Conservation (phyloP, 2,113 vertebrate species). For the Salminus brasiliensis region DNA sequence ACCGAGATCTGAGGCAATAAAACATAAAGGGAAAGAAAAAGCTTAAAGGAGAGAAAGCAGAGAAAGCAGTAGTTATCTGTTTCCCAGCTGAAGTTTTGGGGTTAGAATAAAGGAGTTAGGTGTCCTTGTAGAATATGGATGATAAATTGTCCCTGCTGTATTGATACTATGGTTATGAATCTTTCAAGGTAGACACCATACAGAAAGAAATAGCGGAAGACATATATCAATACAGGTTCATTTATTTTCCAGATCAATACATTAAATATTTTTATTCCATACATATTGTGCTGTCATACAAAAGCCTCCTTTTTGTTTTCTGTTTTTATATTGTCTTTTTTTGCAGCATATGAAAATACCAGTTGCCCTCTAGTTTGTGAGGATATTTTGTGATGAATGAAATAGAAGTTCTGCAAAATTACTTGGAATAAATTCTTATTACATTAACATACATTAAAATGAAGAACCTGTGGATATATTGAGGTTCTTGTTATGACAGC, state of each 20-base stretch:
- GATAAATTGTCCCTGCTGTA: conserved; percentile 56
- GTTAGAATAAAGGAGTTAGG: conserved; percentile 59
- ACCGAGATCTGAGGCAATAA: conserved; percentile 25
- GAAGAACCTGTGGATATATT: not conserved
- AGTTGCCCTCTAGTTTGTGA: not conserved
- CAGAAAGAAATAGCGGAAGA: conserved; percentile 17
- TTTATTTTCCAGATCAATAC: conserved; percentile 34
- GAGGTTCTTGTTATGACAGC: no score
- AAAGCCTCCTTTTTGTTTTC: not conserved
- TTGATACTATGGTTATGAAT: conserved; percentile 59
- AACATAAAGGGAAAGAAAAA: conserved; percentile 26
- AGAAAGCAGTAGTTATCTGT: conserved; percentile 50
- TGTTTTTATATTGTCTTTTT: not conserved
- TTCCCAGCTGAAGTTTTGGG: conserved; percentile 53
- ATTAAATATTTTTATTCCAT: conserved; percentile 24
- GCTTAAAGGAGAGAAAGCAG: conserved; percentile 34
- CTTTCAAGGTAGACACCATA: conserved; percentile 54
- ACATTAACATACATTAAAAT: no score
- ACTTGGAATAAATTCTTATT: not conserved
- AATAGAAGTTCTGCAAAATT: not conserved
- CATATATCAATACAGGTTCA: conserved; percentile 27
- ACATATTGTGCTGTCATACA: not conserved
- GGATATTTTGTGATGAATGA: not conserved
- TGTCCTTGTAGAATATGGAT: conserved; percentile 58
- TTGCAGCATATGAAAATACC: not conserved